These are phyloP conservation scores for Calycopis cecrops DNA, from an alignment of 1,140 invertebrate species.

Conservation along the genomic window DNA sequence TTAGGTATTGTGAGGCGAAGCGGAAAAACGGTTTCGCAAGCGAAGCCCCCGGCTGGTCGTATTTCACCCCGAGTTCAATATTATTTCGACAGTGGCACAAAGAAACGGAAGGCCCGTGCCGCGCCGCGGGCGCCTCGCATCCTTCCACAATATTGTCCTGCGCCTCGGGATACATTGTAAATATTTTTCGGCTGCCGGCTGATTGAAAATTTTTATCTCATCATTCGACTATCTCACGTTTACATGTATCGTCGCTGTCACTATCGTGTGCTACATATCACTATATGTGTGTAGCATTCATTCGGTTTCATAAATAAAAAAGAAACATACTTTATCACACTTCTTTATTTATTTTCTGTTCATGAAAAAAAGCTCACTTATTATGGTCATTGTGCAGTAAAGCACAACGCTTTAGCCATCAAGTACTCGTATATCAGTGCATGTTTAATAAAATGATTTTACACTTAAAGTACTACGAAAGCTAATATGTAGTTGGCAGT, in stretches of 20 bases:
- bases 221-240: slow-evolving; percentile 37
- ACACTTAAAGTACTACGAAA: not conserved
- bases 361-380: no score
- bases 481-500: slow-evolving; percentile 22
- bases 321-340: no score
- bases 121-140: slow-evolving; percentile 55
- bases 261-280: no score
- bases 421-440: no score
- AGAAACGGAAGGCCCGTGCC: slow-evolving; percentile 59
- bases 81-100: slow-evolving; percentile 69
- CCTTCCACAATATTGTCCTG: slow-evolving; percentile 69
- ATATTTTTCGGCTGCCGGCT: slow-evolving; percentile 65
- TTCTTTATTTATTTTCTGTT: no score
- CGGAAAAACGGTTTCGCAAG: slow-evolving; percentile 63
- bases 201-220: slow-evolving; percentile 72
- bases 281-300: no score
- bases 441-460: no score
- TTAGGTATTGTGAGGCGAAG: slow-evolving; percentile 56
- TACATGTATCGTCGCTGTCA: no score
- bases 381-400: no score
- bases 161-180: slow-evolving; percentile 69
- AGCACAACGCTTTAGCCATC: no score
- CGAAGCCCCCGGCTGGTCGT: slow-evolving; percentile 57
- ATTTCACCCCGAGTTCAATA: slow-evolving; percentile 69
- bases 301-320: no score